phyloP scores from a whole-genome alignment of 2,888 invertebrate genomes.

The Apodemia zela region DNA sequence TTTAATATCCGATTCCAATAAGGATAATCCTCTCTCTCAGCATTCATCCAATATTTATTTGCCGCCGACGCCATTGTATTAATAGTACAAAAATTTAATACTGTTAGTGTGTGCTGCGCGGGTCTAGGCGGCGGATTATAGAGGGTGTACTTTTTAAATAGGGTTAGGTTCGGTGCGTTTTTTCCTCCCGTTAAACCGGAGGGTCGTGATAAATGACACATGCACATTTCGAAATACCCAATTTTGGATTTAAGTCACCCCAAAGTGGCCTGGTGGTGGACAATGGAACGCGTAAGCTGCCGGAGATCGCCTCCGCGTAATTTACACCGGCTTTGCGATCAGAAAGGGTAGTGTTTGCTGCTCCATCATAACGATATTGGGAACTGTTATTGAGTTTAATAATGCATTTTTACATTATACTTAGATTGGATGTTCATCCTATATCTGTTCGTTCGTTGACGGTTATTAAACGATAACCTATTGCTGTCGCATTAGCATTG shows the following conservation, averaged over 20 bases:
- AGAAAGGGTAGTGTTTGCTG: constrained; percentile 56
- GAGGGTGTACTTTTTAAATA: constrained; percentile 76
- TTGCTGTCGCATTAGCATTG: too few species aligned
- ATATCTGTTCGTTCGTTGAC: neutral
- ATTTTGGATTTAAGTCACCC: constrained; percentile 82
- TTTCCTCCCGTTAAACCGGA: constrained; percentile 56
- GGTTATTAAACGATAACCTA: too few species aligned
- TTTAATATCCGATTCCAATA: constrained; percentile 56
- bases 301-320: constrained; percentile 51
- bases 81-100: constrained; percentile 75
- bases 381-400: constrained; percentile 65
- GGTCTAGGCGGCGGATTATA: constrained; percentile 66
- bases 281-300: constrained; percentile 51
- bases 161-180: constrained; percentile 61
- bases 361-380: constrained; percentile 48
- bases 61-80: constrained; percentile 65
- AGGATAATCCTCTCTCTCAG: constrained; percentile 57
- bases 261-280: constrained; percentile 76
- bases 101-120: constrained; percentile 70
- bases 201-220: constrained; percentile 81
- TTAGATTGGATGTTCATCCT: neutral
- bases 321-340: constrained; percentile 57
- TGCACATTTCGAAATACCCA: constrained; percentile 82
- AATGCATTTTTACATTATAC: constrained; percentile 62
- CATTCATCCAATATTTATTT: constrained; percentile 75